Evolutionary conservation across 2,113 vertebrate species (phyloP), one percentile per base, ranked within the genome.

Genomic region (Dipodomys ordii): DNA sequence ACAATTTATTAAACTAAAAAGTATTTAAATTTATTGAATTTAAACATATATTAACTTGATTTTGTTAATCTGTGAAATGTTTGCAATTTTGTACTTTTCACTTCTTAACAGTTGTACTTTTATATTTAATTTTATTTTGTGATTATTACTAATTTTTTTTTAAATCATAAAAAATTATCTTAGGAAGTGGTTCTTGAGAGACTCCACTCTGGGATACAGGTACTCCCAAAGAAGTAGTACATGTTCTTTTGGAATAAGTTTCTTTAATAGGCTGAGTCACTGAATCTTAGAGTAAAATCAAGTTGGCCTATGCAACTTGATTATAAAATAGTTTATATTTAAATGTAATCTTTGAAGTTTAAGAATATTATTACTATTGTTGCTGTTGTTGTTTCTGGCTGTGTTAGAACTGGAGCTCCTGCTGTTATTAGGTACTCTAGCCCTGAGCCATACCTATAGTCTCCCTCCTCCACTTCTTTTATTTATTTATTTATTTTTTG

Each of bases 241-340:
- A n/a, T n/a, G 27, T 85, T 80, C 74, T 92, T 92, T n/a, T 84
- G 84, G 79, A 95, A 88, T 71, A 69, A 60, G 28, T 83, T 80
- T 83, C 32, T 87, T 53, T 7, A 78, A 68, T 69, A n/a, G 28
- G 77, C 69, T 65, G 27, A 84, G 28, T 62, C 15, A 90, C n/a
- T 90, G n/a, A 93, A 60, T 80, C 27, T 3, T 80, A 60, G 79
- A 74, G 23, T 74, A 90, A 91, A 74, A 80, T 91, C 23, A 93
- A 60, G 28, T 85, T 88, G 71, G 16, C 60, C 49, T 83, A 35
- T 87, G 5, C 23, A 92, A n/a, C 5, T 73, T 80, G 46, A 83
- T 83, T 93, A 32, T 83, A 86, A 83, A 79, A 64, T 78, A 87
- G 62, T 79, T 89, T 95, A 27, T 7, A 25, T 93, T 93, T 91